Base-by-base conservation (phyloP, 30 jellyfish, hydroid and myxozoan genomes). In the Catostylus mosaicus region DNA sequence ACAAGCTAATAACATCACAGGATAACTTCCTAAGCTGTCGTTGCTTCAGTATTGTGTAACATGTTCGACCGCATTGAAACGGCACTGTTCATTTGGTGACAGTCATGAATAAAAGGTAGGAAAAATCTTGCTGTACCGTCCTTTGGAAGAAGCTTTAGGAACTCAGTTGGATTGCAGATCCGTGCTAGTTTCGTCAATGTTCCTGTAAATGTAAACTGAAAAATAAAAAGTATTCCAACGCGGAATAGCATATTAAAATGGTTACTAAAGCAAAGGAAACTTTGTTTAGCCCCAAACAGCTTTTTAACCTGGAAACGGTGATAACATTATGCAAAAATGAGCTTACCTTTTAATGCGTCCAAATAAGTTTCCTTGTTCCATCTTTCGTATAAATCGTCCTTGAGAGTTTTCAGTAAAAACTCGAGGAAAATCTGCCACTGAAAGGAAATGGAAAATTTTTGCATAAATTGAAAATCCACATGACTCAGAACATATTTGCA, bases 331-430 rank as follows among this genome's bases (percentile, higher is more conserved):
- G n/a, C 9, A 72, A 45, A 19, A 48, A 36, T 14, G 66, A 48
- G 22, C n/a, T 51, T 77, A 93, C 98, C 98, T 67, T 81, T 87
- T 35, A 93, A 64, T 27, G 94, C 96, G 27, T 81, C 97, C 72
- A 86, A 9, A 56, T 85, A 86, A 0, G 97, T 75, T 29, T 86
- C 96, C 38, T 82, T 73, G 60, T 93, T 93, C 97, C 96, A 87
- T 31, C 84, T 84, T 54, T 86, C 97, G 67, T 78, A 78, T 22
- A 72, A 81, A 3, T 93, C 80, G 8, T 87, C 80, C 50, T 61
- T 82, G 37, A 93, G 62, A 1, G 73, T 60, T 37, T 70, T 75
- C 56, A 93, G 85, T 31, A 82, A 72, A 73, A 75, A 82, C 18
- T 71, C 70, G 30, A 82, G 86, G 34, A 82, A 33, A 34, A 57